A percentile compares a stretch with the other conserved stretches of the same genome.
These are phyloP conservation scores for silkworm (Bombyx mori) DNA, from an alignment of 1,140 invertebrate genomes.

Conservation along the genomic window ASM3026992v2 NC_085121.1:4032001-4032500, in stretches of 20 bases:
- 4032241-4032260: not conserved
- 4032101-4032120: conserved; percentile 91
- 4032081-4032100: conserved; percentile 96
- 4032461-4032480: too few relatives aligned
- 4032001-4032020: conserved; percentile 92
- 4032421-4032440: too few relatives aligned
- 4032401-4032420: too few relatives aligned
- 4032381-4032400: too few relatives aligned
- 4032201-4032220: not conserved
- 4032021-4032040: conserved; percentile 92
- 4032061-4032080: conserved; percentile 96
- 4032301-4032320: too few relatives aligned
- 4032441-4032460: too few relatives aligned
- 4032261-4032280: not conserved
- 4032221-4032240: not conserved
- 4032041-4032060: conserved; percentile 95
- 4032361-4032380: too few relatives aligned
- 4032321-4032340: too few relatives aligned
- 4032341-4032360: too few relatives aligned
- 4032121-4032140: conserved; percentile 99
- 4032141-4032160: conserved; percentile 98
- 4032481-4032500: too few relatives aligned
- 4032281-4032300: not conserved
- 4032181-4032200: conserved; percentile 96
- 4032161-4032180: conserved; percentile 99